These are phyloP conservation scores for Lasiommata megera DNA, from an alignment of 2,888 invertebrate species.

Conservation along the genomic window DNA sequence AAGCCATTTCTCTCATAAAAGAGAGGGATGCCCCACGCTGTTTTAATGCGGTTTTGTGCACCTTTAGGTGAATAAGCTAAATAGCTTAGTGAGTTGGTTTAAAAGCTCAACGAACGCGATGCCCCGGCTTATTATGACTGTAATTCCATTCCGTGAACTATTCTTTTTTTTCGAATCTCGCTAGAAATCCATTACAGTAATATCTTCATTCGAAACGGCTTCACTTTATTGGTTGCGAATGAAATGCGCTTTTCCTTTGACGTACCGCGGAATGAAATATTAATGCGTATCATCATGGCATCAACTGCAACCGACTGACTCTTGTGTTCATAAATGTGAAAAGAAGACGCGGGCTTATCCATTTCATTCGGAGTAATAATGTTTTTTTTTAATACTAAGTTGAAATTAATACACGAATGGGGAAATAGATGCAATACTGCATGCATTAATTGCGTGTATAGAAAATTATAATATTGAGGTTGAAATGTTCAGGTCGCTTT, in stretches of 20 bases:
- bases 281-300: slow-evolving; percentile 6
- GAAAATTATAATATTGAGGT: neutral
- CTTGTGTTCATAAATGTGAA: neutral
- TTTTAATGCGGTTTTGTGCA: neutral
- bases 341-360: neutral
- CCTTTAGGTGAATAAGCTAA: neutral
- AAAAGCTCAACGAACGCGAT: slow-evolving; percentile 10
- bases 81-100: neutral
- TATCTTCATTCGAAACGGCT: slow-evolving; percentile 55
- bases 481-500: neutral
- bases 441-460: neutral
- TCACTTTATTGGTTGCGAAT: slow-evolving; percentile 54
- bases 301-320: slow-evolving; percentile 1
- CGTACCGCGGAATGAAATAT: slow-evolving; percentile 30
- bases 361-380: neutral
- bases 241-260: slow-evolving; percentile 56
- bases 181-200: slow-evolving; percentile 55
- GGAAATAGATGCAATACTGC: neutral
- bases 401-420: too few species aligned
- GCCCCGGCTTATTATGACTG: slow-evolving; percentile 21
- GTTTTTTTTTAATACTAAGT: neutral
- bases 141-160: slow-evolving; percentile 33
- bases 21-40: too few species aligned
- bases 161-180: slow-evolving; percentile 40
- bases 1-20: too few species aligned